These are phyloP conservation scores for Podabrus alpinus DNA, from an alignment of 2,888 invertebrate genomes.

Conservation along the genomic window DNA sequence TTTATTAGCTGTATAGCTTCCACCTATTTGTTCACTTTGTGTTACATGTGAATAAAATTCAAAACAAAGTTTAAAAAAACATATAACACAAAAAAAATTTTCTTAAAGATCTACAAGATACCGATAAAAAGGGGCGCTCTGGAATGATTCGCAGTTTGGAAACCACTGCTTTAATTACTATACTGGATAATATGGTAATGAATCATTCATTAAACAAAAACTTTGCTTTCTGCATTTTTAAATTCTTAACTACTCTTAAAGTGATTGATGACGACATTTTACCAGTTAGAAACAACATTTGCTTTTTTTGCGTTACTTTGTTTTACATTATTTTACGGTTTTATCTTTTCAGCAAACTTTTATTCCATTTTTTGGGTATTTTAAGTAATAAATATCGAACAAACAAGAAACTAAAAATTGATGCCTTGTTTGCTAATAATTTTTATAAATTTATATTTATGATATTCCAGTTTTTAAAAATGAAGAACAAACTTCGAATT, in stretches of 20 bases:
- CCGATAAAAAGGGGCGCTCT: not conserved
- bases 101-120: too few relatives aligned
- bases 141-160: not conserved
- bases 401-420: too few relatives aligned
- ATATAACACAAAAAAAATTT: not conserved
- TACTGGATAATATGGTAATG: not conserved
- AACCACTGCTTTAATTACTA: not conserved
- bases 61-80: not conserved
- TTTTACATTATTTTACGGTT: not conserved
- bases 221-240: not conserved
- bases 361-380: not conserved
- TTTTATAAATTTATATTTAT: too few relatives aligned
- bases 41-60: not conserved
- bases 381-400: too few relatives aligned
- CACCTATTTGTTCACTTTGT: not conserved
- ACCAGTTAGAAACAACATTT: not conserved
- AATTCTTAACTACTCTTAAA: not conserved
- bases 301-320: not conserved
- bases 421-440: too few relatives aligned
- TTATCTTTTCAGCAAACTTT: not conserved
- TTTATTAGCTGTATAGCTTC: not conserved
- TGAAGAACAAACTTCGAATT: too few relatives aligned
- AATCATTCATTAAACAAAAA: not conserved
- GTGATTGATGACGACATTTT: not conserved
- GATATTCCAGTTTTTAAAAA: too few relatives aligned